Evolutionary conservation across 2,888 invertebrate species (phyloP).

Genomic region (Lysandra coridon): DNA sequence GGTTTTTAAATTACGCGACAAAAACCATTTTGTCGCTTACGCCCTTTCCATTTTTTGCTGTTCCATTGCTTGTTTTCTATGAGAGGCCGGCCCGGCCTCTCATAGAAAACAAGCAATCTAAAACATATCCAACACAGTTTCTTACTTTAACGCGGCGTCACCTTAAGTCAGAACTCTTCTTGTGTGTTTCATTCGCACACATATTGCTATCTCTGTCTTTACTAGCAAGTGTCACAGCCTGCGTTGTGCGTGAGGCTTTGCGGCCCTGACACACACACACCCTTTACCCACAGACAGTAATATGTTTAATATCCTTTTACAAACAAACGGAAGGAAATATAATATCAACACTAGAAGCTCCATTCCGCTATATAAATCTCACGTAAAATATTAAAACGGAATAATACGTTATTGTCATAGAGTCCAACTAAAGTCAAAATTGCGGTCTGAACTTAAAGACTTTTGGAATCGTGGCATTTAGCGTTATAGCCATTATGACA

Average conservation of each 20-base stretch:
- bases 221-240: neutral
- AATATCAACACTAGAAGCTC: neutral
- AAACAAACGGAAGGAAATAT: neutral
- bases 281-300: neutral
- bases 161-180: too few relatives aligned
- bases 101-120: too few relatives aligned
- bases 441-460: neutral
- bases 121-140: too few relatives aligned
- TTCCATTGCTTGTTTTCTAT: too few relatives aligned
- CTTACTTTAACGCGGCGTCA: too few relatives aligned
- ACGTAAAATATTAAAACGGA: neutral
- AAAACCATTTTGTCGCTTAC: too few relatives aligned
- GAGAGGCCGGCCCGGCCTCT: too few relatives aligned
- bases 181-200: too few relatives aligned
- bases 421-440: neutral
- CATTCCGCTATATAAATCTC: neutral
- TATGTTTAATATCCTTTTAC: conserved; percentile 10
- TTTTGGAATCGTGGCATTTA: neutral
- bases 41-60: too few relatives aligned
- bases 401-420: neutral
- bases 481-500: neutral
- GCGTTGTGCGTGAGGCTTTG: neutral
- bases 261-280: neutral
- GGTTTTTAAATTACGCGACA: too few relatives aligned
- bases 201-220: neutral